Conservation (phyloP, 2,888 invertebrate genomes). For the Tipula lateralis region DNA sequence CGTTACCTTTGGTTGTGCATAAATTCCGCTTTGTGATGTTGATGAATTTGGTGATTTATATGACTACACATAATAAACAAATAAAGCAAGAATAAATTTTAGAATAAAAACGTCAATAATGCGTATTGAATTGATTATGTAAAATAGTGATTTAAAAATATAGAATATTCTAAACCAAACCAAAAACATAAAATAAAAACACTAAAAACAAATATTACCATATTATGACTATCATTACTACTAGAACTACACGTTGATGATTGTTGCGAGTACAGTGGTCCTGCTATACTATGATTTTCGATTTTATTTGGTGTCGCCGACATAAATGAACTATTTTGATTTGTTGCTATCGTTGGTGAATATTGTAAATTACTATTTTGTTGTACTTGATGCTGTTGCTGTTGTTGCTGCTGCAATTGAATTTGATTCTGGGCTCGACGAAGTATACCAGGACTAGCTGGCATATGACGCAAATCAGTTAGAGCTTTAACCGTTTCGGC, state of each 20-base stretch:
- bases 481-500: conserved; percentile 83
- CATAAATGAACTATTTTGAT: not conserved
- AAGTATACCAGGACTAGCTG: conserved; percentile 74
- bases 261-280: conserved; percentile 31
- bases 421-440: conserved; percentile 51
- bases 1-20: conserved; percentile 49
- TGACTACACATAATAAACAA: conserved; percentile 40
- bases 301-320: not conserved
- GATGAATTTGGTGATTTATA: conserved; percentile 43
- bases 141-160: not conserved
- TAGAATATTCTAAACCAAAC: conserved; percentile 6
- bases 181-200: not conserved
- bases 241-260: conserved; percentile 38
- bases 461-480: conserved; percentile 79
- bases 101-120: not conserved
- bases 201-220: conserved; percentile 26
- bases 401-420: conserved; percentile 35
- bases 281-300: not conserved
- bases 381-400: conserved; percentile 36
- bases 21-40: conserved; percentile 44
- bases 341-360: not conserved
- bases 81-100: not conserved
- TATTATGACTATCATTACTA: conserved; percentile 30
- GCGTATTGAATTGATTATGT: not conserved
- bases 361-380: conserved; percentile 33